A percentile compares a stretch with the other conserved stretches of the same genome.
These are phyloP conservation scores for Neomonachus schauinslandi DNA, from an alignment of 2,113 vertebrate species.

Conservation along the genomic window DNA sequence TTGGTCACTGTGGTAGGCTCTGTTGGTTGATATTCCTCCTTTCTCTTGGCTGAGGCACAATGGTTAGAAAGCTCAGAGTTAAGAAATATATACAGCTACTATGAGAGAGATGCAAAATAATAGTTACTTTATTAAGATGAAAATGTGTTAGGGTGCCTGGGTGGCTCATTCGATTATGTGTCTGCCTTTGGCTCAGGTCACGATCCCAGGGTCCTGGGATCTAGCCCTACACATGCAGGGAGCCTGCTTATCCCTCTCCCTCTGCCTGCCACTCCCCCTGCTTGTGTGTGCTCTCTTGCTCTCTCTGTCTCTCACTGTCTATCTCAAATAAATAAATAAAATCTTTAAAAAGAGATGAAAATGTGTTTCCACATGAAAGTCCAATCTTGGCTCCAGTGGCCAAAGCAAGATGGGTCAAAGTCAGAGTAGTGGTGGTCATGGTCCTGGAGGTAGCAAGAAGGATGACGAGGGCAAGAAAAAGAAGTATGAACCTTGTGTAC, in stretches of 20 bases:
- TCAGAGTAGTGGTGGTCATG: slow-evolving; percentile 92
- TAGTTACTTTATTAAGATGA: background rate
- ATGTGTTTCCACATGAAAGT: accelerated
- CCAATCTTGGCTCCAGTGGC: background rate
- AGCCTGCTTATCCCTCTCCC: background rate
- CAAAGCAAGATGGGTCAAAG: slow-evolving; percentile 88
- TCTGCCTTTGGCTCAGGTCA: background rate
- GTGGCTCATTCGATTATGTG: background rate
- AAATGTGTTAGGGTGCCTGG: accelerated
- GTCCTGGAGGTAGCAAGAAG: slow-evolving; percentile 93
- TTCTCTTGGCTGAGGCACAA: background rate
- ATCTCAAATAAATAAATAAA: background rate
- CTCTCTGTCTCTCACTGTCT: background rate
- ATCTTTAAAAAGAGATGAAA: background rate
- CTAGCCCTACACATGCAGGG: no score
- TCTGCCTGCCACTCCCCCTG: no score
- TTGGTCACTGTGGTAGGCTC: background rate
- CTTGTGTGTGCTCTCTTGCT: background rate
- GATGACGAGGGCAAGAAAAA: slow-evolving; percentile 96
- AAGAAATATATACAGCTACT: background rate
- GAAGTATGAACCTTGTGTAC: slow-evolving; percentile 95
- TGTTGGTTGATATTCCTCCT: background rate
- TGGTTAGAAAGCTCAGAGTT: background rate
- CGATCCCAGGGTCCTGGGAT: background rate
- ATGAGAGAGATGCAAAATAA: background rate